Conservation (phyloP, 2,113 vertebrate genomes). For the Laticauda colubrina region DNA sequence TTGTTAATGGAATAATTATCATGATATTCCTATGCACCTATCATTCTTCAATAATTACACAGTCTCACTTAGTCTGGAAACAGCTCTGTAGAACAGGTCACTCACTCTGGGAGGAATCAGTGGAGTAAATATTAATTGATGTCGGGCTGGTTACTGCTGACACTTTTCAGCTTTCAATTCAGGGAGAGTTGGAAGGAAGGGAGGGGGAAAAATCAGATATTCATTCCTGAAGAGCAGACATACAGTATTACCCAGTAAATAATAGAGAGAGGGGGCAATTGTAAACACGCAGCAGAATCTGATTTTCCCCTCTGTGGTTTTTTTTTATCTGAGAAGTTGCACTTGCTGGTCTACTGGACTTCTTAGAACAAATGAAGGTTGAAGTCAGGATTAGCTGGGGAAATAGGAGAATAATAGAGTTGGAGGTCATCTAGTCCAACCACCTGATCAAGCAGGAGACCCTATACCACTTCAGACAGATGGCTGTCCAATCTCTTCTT, state of each 20-base stretch:
- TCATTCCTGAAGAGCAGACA: background rate
- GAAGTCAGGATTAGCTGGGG: background rate
- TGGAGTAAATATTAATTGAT: conserved; percentile 27
- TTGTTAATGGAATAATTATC: conserved; percentile 28
- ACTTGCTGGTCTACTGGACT: background rate
- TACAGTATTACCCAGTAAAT: background rate
- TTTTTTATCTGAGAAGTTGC: background rate
- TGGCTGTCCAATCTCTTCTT: no score
- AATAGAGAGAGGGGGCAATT: background rate
- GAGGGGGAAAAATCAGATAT: background rate
- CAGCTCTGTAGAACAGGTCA: background rate
- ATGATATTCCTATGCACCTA: background rate
- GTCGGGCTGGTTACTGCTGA: background rate
- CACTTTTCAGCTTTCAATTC: background rate
- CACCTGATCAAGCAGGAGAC: no score
- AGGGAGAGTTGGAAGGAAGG: background rate
- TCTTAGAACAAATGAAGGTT: background rate
- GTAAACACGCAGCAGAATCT: background rate
- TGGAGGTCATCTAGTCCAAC: no score
- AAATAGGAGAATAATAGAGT: no score
- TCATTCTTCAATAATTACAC: conserved; percentile 23
- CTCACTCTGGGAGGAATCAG: background rate
- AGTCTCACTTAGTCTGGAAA: conserved; percentile 1
- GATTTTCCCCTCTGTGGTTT: background rate
- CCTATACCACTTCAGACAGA: no score